Conservation (phyloP, 2,797 vertebrate genomes). For the Bufotes viridis region DNA sequence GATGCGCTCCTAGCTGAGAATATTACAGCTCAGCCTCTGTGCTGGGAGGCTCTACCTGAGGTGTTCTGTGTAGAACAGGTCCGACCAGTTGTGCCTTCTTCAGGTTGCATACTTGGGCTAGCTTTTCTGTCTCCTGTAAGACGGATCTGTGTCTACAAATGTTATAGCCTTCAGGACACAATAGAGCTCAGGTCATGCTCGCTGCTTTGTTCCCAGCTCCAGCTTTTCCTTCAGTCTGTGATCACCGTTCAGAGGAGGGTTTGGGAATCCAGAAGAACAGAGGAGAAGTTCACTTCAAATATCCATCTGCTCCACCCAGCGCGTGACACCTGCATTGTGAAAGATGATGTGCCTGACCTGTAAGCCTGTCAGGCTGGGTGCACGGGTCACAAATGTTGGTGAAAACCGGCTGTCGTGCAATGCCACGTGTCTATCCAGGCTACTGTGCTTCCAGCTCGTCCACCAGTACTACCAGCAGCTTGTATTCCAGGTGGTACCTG, state of each 20-base stretch:
- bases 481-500: neutral
- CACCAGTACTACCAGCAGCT: neutral
- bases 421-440: neutral
- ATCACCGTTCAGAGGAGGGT: neutral
- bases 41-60: neutral
- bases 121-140: neutral
- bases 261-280: neutral
- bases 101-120: neutral
- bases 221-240: neutral
- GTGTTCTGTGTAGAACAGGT: constrained; percentile 52
- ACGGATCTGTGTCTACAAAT: constrained; percentile 9
- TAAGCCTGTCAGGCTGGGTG: neutral
- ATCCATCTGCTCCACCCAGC: neutral
- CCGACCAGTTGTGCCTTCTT: constrained; percentile 38
- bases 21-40: neutral
- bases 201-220: neutral
- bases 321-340: constrained; percentile 23
- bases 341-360: constrained; percentile 33
- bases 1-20: neutral
- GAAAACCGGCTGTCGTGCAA: neutral
- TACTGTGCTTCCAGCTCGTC: too few species aligned
- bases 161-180: neutral
- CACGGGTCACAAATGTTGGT: constrained; percentile 12
- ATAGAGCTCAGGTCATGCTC: neutral
- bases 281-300: neutral